A percentile compares a stretch with the other conserved stretches of the same genome.
Conservation (phyloP, 2,888 invertebrate genomes). For the Teinopalpus imperialis region DNA sequence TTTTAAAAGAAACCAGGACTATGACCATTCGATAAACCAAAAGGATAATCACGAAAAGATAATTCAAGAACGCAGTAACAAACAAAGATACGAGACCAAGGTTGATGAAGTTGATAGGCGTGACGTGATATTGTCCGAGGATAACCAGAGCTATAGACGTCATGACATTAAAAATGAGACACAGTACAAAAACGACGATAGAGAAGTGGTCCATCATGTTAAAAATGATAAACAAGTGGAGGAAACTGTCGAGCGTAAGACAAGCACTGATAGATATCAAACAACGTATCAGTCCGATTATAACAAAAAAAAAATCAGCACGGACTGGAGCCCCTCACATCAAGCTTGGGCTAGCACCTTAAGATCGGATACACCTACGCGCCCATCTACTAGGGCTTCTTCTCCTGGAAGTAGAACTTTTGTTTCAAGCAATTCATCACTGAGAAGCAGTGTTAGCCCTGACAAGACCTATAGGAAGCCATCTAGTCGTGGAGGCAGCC, state of each 20-base stretch:
- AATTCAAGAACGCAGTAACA: constrained; percentile 8
- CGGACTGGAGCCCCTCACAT: constrained; percentile 87
- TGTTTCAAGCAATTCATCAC: constrained; percentile 76
- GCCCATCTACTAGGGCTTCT: constrained; percentile 75
- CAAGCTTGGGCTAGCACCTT: constrained; percentile 89
- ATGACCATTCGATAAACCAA: constrained; percentile 24
- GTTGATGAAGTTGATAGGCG: constrained; percentile 38
- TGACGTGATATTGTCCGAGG: constrained; percentile 33
- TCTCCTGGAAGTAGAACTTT: constrained; percentile 78
- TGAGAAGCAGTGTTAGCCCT: constrained; percentile 78
- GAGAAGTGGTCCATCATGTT: constrained; percentile 43
- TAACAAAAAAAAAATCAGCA: constrained; percentile 80
- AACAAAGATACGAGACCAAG: constrained; percentile 35
- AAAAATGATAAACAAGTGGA: constrained; percentile 44
- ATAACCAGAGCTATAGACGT: neutral
- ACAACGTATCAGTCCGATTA: constrained; percentile 84
- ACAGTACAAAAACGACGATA: constrained; percentile 40
- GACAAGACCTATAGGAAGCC: constrained; percentile 62
- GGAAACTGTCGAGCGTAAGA: constrained; percentile 51
- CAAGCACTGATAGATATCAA: constrained; percentile 74
- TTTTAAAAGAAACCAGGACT: constrained; percentile 32
- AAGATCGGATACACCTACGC: constrained; percentile 84
- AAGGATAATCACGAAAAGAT: constrained; percentile 22
- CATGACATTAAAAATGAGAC: constrained; percentile 34
- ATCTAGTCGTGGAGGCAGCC: constrained; percentile 59